A percentile compares a stretch with the other conserved stretches of the same genome.
Evolutionary conservation across 2,113 vertebrate genomes (phyloP).

Genomic region (Rhynchomys soricoides): DNA sequence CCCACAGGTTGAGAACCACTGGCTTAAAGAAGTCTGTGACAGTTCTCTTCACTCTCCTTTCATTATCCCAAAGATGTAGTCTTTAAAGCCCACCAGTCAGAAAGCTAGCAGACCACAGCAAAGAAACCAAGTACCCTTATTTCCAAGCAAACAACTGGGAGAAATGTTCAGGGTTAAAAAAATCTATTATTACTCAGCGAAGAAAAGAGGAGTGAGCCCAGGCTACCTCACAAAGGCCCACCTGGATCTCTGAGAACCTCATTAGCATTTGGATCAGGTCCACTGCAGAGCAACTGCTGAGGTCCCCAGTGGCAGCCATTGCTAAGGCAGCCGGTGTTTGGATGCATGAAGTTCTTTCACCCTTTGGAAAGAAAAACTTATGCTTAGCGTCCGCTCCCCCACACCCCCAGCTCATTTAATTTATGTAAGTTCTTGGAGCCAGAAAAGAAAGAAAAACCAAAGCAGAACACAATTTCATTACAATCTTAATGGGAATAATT

Average conservation of each 20-base stretch:
- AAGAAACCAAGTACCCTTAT: background rate
- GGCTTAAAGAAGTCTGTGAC: background rate
- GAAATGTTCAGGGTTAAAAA: background rate
- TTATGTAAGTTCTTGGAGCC: constrained; percentile 69
- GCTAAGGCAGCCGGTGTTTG: background rate
- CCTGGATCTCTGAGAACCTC: background rate
- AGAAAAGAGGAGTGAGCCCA: background rate
- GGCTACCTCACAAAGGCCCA: background rate
- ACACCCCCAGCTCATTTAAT: constrained; percentile 62
- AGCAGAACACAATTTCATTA: constrained; percentile 77
- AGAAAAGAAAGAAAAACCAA: constrained; percentile 82
- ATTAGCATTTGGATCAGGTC: background rate
- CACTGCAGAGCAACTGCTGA: background rate
- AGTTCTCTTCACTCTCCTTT: background rate
- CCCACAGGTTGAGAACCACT: background rate
- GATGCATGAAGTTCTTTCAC: constrained; percentile 33
- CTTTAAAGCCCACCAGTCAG: background rate
- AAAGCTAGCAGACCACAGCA: background rate
- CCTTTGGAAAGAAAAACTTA: constrained; percentile 52
- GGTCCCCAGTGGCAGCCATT: background rate
- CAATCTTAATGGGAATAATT: constrained; percentile 77
- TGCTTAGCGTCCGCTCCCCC: constrained; percentile 39
- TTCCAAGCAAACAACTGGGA: background rate
- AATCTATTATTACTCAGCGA: background rate
- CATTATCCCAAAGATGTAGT: background rate